Percentiles rank a stretch among this genome's conserved stretches.
Conservation (phyloP, 2,113 vertebrate species). For the Thymallus thymallus region DNA sequence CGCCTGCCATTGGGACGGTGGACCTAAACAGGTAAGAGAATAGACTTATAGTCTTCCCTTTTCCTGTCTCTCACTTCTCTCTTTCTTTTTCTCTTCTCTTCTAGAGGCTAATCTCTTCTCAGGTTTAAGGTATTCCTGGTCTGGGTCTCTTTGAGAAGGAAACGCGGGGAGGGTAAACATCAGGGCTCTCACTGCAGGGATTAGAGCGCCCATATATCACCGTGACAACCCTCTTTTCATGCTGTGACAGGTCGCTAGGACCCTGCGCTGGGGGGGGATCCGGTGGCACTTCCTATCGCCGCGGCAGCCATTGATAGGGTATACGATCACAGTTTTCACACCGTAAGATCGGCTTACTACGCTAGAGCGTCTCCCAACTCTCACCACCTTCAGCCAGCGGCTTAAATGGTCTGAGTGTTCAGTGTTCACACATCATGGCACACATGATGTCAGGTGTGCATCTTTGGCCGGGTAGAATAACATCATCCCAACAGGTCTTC, state of each 20-base stretch:
- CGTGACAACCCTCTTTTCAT: constrained; percentile 76
- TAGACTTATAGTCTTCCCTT: constrained; percentile 41
- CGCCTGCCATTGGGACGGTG: no score
- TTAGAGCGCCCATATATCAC: constrained; percentile 79
- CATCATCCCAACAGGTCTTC: constrained; percentile 30
- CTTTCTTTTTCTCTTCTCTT: constrained; percentile 61
- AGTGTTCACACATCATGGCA: constrained; percentile 46
- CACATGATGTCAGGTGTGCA: constrained; percentile 33
- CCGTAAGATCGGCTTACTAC: constrained; percentile 51
- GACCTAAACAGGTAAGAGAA: no score
- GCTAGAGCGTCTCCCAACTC: constrained; percentile 21
- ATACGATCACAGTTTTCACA: constrained; percentile 63
- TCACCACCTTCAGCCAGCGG: constrained; percentile 41
- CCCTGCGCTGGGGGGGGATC: constrained; percentile 61
- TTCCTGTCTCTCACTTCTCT: constrained; percentile 41
- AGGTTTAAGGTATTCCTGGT: constrained; percentile 71
- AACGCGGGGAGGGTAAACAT: constrained; percentile 75
- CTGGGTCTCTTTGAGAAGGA: constrained; percentile 74
- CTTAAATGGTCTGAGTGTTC: constrained; percentile 39
- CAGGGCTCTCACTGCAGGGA: constrained; percentile 74
- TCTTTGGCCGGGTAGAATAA: constrained; percentile 38
- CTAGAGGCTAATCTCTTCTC: constrained; percentile 73
- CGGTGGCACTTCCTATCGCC: constrained; percentile 73
- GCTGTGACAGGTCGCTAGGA: constrained; percentile 69
- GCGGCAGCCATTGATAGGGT: constrained; percentile 54